Evolutionary conservation across 2,113 vertebrate species (phyloP).

Genomic region (Melanotaenia duboulayi): DNA sequence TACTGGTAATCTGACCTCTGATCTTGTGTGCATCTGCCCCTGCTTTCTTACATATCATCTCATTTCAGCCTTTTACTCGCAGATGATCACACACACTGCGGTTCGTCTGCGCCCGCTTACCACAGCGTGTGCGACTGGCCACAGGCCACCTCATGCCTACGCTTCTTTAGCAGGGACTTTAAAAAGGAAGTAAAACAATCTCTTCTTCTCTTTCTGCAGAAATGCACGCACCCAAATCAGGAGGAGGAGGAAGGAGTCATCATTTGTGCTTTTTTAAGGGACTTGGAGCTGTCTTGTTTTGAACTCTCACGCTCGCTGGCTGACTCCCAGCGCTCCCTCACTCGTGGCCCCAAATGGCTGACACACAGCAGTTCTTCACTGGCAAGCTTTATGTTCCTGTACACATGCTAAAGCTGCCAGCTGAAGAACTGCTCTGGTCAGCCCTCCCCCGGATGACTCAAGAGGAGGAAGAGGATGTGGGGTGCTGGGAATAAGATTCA

Average conservation of each 20-base stretch:
- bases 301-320: constrained; percentile 31
- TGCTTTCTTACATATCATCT: constrained; percentile 47
- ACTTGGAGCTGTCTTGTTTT: neutral
- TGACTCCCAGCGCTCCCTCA: constrained; percentile 7
- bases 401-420: constrained; percentile 99
- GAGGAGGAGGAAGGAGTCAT: constrained; percentile 27
- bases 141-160: constrained; percentile 50
- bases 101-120: constrained; percentile 55
- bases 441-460: constrained; percentile 84
- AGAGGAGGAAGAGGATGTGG: constrained; percentile 32
- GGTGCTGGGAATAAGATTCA: constrained; percentile 34
- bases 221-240: constrained; percentile 19
- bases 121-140: constrained; percentile 50
- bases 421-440: constrained; percentile 99
- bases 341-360: constrained; percentile 81
- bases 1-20: constrained; percentile 50
- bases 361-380: constrained; percentile 99
- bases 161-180: constrained; percentile 41
- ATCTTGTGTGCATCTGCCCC: constrained; percentile 47
- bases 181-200: constrained; percentile 48
- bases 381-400: constrained; percentile 99
- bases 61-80: constrained; percentile 64
- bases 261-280: neutral
- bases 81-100: constrained; percentile 51
- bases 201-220: constrained; percentile 65